A percentile compares a stretch with the other conserved stretches of the same genome.
These are phyloP conservation scores for Caracal caracal DNA, from an alignment of 2,113 vertebrate species.

Conservation along the genomic window DNA sequence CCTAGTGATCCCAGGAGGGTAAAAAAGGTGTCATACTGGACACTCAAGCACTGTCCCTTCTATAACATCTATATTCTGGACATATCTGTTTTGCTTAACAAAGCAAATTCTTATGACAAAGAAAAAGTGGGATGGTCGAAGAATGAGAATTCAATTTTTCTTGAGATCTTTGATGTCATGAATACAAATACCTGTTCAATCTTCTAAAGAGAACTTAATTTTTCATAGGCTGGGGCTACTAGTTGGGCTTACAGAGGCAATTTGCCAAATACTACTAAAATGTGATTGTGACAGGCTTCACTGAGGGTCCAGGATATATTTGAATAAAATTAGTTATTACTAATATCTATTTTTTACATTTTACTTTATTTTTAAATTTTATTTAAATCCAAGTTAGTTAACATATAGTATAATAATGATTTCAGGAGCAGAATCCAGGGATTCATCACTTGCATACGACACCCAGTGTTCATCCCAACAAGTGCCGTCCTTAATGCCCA, in stretches of 20 bases:
- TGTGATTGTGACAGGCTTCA: background rate
- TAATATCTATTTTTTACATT: background rate
- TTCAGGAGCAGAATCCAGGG: too few relatives aligned
- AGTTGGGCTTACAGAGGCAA: background rate
- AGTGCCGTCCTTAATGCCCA: too few relatives aligned
- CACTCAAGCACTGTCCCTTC: background rate
- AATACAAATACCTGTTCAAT: background rate
- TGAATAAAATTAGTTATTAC: slow-evolving; percentile 9
- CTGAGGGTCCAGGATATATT: background rate
- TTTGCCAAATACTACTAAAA: background rate
- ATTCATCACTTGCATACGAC: too few relatives aligned
- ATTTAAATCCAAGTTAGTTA: too few relatives aligned
- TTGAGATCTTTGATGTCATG: background rate
- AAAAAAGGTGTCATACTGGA: background rate
- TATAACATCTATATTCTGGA: background rate
- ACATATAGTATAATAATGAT: too few relatives aligned
- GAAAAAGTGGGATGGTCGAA: background rate
- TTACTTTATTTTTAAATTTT: background rate
- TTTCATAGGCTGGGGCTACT: background rate
- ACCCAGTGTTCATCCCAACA: too few relatives aligned
- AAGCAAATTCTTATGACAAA: background rate
- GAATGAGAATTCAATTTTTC: background rate
- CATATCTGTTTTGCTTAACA: background rate
- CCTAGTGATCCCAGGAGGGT: background rate
- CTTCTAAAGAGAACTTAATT: background rate